Evolutionary conservation across 2,113 vertebrate genomes (phyloP).

Genomic region (Thalassarche chlororhynchos): DNA sequence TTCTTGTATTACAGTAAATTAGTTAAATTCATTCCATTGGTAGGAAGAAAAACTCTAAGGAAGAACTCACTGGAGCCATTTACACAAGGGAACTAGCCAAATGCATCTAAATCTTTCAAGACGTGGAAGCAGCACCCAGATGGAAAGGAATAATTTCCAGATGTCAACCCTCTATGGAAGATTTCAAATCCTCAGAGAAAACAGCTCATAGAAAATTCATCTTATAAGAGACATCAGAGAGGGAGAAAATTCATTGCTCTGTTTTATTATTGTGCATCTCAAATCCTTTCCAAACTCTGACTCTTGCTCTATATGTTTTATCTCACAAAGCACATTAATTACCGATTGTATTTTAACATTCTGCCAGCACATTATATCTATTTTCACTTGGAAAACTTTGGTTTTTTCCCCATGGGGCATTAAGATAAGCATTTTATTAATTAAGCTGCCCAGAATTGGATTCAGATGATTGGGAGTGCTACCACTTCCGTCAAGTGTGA

Average conservation of each 20-base stretch:
- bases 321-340: background rate
- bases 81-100: background rate
- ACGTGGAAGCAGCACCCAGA: background rate
- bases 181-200: conserved; percentile 12
- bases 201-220: background rate
- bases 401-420: background rate
- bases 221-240: background rate
- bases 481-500: conserved; percentile 1
- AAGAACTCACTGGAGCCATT: background rate
- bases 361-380: background rate
- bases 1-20: background rate
- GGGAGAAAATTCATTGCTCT: background rate
- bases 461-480: background rate
- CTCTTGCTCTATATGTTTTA: background rate
- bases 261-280: background rate
- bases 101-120: conserved; percentile 7
- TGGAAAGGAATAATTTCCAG: conserved; percentile 20
- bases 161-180: background rate
- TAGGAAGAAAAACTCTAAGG: background rate
- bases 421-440: conserved; percentile 59
- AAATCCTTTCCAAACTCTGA: background rate
- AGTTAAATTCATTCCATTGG: background rate
- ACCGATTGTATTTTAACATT: background rate
- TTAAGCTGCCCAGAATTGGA: conserved; percentile 11
- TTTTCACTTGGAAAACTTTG: conserved; percentile 31